Evolutionary conservation across 2,888 invertebrate genomes (phyloP), one percentile per base, ranked within the genome.

Genomic region (Hymenopus coronatus): DNA sequence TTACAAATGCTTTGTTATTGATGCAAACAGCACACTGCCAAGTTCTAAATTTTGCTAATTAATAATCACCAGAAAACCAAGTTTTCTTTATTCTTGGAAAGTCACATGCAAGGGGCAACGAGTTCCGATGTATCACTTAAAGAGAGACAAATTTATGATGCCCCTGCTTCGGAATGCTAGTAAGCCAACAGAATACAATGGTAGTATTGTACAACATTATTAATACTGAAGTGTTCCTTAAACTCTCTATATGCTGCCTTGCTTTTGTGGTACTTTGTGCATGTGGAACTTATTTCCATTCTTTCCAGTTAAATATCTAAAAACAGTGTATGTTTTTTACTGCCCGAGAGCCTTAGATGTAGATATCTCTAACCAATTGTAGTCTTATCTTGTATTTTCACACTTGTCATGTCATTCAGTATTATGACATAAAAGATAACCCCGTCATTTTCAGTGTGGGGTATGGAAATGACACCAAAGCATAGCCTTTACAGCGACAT

Each of bases 111-210:
- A 70, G 54, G 54, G 54, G 54, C 54, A 70, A 70, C 20, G 54
- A 70, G 25, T 70, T 70, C 54, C 25, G 20, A 70, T 25, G 20
- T 54, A 70, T 25, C 54, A 70, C 25, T 70, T 20, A 70, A 54
- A 70, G 54, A 12, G 46, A 70, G 25, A 70, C 54, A 70, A 70
- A 70, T 70, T 70, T 70, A 70, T 20, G 25, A 70, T 70, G 25
- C 87, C 87, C 87, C 30, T 27, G 82, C 82, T 33, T 87, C n/a
- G 28, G 87, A 87, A 87, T 87, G 82, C 82, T 87, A 87, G 81
- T 20, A 87, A 85, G 85, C 85, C n/a, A 87, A 87, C 82, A 87
- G 33, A 87, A 87, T 82, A 87, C 87, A 87, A 40, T 87, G 82
- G 82, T 82, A 87, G 33, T 33, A 82, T 82, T 82, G 81, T 87